Base-by-base conservation (phyloP, 1,140 invertebrate species). In the Bombus superbus region DNA sequence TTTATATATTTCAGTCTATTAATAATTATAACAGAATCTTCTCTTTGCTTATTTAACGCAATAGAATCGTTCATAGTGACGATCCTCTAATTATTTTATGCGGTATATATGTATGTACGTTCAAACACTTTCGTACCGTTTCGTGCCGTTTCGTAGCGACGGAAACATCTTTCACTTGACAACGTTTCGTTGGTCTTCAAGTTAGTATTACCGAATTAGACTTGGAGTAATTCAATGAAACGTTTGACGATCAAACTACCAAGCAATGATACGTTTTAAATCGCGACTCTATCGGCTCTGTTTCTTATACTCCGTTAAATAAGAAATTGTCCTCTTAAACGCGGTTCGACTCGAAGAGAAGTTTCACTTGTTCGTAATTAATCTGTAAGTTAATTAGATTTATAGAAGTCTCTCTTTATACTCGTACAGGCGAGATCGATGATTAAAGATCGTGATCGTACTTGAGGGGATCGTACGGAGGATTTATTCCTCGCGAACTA, bases 171-270 rank as follows among this genome's bases (percentile, higher is more conserved):
- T 35, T 74, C 44, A 2, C 15, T 35, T 13, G n/a, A 3, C 6
- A 25, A n/a, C 18, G 32, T 73, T 42, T 42, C n/a, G 42, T 44
- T 42, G 15, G 1, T 40, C 53, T 59, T 35, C 32, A 5, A 32
- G 35, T 80, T 68, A 75, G 35, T 44, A 80, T 85, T 57, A 66
- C 72, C 82, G 88, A 91, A 89, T 92, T 88, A 88, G 90, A 88
- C 91, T 92, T 92, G 91, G 91, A 92, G 91, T 92, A 91, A 92
- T 83, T 62, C 80, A 59, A 38, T 62, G 32, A 72, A n/a, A 40
- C 38, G 9, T 42, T 72, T 18, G 11, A 42, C 40, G 25, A 44
- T 40, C 22, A 28, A 40, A 13, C 22, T 22, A 28, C 9, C 10
- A 13, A 28, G 0, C 18, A 11, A 69, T 69, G 5, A 11, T 9